These are phyloP conservation scores for Oceanodroma tethys DNA, from an alignment of 2,113 vertebrate genomes.

Conservation along the genomic window DNA sequence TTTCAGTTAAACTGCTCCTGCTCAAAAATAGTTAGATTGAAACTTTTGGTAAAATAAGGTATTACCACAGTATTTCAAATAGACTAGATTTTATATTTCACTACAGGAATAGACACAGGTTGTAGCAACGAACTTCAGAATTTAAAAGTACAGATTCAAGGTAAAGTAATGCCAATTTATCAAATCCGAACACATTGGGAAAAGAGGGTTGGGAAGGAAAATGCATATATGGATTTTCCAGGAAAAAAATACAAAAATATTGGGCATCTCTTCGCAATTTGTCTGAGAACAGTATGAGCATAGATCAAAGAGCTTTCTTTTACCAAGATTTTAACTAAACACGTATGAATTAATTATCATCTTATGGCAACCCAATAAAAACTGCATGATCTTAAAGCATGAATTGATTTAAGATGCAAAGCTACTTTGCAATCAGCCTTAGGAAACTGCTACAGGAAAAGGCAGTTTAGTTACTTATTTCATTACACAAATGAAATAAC, in stretches of 20 bases:
- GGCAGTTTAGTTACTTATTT: neutral
- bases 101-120: neutral
- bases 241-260: neutral
- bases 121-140: neutral
- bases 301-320: neutral
- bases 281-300: neutral
- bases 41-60: neutral
- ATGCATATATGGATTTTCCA: neutral
- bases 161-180: neutral
- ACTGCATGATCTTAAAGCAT: neutral
- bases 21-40: neutral
- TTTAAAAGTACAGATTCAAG: neutral
- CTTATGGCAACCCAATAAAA: neutral
- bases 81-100: neutral
- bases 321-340: neutral
- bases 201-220: neutral
- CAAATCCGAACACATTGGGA: neutral
- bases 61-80: neutral
- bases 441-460: neutral
- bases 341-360: neutral
- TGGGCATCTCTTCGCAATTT: neutral
- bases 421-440: neutral
- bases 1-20: neutral
- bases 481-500: neutral
- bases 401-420: neutral